Conservation (phyloP, 2,797 vertebrate species). For the Halcyon badia region DNA sequence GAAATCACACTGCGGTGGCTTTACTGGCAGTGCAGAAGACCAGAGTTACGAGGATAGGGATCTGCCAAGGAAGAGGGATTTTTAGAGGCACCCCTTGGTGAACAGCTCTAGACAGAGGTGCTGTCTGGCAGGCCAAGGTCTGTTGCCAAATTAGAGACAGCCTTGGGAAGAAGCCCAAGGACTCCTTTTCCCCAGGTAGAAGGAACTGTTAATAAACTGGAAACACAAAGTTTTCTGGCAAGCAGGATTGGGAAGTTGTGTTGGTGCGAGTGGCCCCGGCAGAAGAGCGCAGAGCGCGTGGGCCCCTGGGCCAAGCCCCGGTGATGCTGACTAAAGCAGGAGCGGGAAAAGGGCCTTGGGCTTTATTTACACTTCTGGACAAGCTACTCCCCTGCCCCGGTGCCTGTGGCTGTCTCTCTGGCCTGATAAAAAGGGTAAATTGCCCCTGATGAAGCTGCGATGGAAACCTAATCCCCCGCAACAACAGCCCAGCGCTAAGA, state of each 20-base stretch:
- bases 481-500: constrained; percentile 14
- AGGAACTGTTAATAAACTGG: not conserved
- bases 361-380: not conserved
- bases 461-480: constrained; percentile 35
- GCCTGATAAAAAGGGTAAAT: not conserved
- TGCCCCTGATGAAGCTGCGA: constrained; percentile 32
- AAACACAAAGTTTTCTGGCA: not conserved
- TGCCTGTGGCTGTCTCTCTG: not conserved
- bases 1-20: not conserved
- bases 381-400: rapidly evolving
- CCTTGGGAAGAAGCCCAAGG: not conserved
- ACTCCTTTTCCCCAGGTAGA: not conserved
- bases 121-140: not conserved
- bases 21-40: not conserved
- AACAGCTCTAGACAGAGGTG: not conserved
- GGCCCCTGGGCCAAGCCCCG: not conserved
- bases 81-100: not conserved
- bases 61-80: rapidly evolving
- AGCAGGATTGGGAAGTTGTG: not conserved
- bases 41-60: not conserved
- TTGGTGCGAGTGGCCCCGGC: not conserved
- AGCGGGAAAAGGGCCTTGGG: rapidly evolving
- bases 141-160: not conserved
- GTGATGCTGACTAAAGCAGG: not conserved
- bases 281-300: not conserved